These are phyloP conservation scores for Pollenia angustigena DNA, from an alignment of 2,888 invertebrate species.

Conservation along the genomic window DNA sequence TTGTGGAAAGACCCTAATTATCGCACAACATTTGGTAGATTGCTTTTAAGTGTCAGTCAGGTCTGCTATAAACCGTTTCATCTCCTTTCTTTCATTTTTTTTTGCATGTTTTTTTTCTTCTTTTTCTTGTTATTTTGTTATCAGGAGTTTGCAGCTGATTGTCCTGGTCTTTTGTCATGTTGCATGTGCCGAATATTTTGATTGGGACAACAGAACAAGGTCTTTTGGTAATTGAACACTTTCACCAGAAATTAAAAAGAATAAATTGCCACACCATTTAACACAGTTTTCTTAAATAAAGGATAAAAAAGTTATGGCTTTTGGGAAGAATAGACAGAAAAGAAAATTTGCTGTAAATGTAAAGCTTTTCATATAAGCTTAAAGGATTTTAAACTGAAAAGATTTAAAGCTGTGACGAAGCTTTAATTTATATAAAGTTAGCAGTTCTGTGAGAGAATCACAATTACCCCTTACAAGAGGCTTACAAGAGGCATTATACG, in stretches of 20 bases:
- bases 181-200: constrained; percentile 61
- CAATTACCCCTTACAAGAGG: too few species aligned
- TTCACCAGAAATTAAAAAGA: constrained; percentile 48
- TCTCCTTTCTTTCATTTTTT: constrained; percentile 12
- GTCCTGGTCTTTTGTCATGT: constrained; percentile 56
- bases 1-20: constrained; percentile 67
- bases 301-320: too few species aligned
- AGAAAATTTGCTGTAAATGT: too few species aligned
- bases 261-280: constrained; percentile 27
- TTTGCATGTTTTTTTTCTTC: background rate
- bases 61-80: constrained; percentile 37
- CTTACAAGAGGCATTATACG: too few species aligned
- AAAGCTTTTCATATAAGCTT: too few species aligned
- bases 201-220: constrained; percentile 35
- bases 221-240: constrained; percentile 57
- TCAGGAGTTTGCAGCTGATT: constrained; percentile 65
- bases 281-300: constrained; percentile 24
- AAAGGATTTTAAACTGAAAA: too few species aligned
- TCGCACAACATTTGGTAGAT: constrained; percentile 71
- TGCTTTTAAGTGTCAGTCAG: constrained; percentile 58
- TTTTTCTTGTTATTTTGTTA: constrained; percentile 46
- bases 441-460: too few species aligned
- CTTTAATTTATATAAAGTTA: too few species aligned
- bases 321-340: too few species aligned
- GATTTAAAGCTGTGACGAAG: too few species aligned